A percentile compares a stretch with the other conserved stretches of the same genome.
These are phyloP conservation scores for Cephalotes varians DNA, from an alignment of 2,888 invertebrate genomes.

Conservation along the genomic window DNA sequence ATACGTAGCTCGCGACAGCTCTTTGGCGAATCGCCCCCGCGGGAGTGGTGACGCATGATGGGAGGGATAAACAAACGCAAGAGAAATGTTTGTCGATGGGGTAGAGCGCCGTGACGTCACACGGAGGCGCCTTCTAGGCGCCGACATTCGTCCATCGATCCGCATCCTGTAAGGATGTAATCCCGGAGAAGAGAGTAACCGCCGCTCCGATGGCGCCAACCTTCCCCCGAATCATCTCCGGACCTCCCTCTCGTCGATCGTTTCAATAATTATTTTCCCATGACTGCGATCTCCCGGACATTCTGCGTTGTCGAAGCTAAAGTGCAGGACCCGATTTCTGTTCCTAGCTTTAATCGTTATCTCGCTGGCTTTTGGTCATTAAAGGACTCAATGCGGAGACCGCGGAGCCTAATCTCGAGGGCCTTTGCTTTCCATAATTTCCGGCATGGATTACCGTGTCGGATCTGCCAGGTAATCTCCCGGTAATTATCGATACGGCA, in stretches of 20 bases:
- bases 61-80: slow-evolving; percentile 70
- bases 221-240: not conserved
- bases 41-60: slow-evolving; percentile 20
- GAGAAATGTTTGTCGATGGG: slow-evolving; percentile 56
- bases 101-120: slow-evolving; percentile 62
- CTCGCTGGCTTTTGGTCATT: slow-evolving; percentile 9
- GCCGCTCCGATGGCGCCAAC: slow-evolving; percentile 38
- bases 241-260: slow-evolving; percentile 40
- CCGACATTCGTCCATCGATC: slow-evolving; percentile 66
- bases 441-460: not conserved
- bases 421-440: not conserved
- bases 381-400: not conserved
- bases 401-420: not conserved
- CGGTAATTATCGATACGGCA: slow-evolving; percentile 18
- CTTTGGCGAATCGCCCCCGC: not conserved
- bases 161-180: slow-evolving; percentile 65
- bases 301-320: not conserved
- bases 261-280: slow-evolving; percentile 60
- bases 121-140: slow-evolving; percentile 70
- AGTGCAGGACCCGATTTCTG: not conserved
- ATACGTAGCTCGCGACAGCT: not conserved
- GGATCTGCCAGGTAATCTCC: slow-evolving; percentile 2
- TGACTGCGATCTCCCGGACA: not conserved
- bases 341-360: slow-evolving; percentile 1
- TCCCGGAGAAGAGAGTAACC: slow-evolving; percentile 53